Evolutionary conservation across 2,113 vertebrate genomes (phyloP).

Genomic region (Muntiacus reevesi): DNA sequence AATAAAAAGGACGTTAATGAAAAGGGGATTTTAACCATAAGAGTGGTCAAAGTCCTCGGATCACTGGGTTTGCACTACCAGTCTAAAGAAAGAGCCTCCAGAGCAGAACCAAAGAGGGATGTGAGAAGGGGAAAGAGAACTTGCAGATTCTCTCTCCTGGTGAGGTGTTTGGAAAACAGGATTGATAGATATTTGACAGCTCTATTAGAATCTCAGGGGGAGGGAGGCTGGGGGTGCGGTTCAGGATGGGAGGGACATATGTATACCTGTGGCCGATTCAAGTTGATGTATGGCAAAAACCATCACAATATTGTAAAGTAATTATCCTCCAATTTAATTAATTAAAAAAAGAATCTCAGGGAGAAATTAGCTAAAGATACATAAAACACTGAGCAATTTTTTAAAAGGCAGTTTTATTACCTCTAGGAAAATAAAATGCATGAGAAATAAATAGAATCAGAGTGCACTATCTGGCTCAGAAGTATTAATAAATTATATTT

Average conservation of each 20-base stretch:
- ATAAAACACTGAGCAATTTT: neutral
- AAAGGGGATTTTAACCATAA: neutral
- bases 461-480: neutral
- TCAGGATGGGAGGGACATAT: neutral
- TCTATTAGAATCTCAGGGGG: neutral
- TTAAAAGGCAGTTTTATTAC: neutral
- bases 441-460: neutral
- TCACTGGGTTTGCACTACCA: neutral
- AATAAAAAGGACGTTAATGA: neutral
- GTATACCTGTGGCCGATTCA: neutral
- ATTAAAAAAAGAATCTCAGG: neutral
- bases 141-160: neutral
- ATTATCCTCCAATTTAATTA: neutral
- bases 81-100: neutral
- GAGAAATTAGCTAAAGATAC: neutral
- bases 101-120: neutral
- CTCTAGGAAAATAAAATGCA: neutral
- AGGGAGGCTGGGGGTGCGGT: accelerated
- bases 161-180: neutral
- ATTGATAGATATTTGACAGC: neutral
- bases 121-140: neutral
- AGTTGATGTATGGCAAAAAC: neutral
- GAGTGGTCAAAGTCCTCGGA: neutral
- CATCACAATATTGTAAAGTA: neutral
- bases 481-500: neutral